Percentiles rank a stretch among this genome's conserved stretches.
These are phyloP conservation scores for Drosophila robusta DNA, from an alignment of 2,888 invertebrate species.

Conservation along the genomic window DNA sequence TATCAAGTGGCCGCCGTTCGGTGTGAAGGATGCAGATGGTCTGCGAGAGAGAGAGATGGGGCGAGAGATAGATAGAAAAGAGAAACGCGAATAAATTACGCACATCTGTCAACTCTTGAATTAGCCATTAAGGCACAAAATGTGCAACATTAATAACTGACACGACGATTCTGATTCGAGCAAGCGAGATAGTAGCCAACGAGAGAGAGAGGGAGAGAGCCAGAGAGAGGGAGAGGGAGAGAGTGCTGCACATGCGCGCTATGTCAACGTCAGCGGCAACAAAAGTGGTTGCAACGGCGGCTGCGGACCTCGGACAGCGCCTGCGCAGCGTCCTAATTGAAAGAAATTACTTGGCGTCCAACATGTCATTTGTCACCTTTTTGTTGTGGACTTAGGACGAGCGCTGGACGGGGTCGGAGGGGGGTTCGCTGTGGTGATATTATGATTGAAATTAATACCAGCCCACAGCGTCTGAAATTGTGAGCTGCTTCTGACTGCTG, in stretches of 20 bases:
- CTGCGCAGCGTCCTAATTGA: constrained; percentile 82
- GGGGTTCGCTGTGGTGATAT: constrained; percentile 41
- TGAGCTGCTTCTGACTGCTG: constrained; percentile 9
- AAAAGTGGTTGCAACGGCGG: constrained; percentile 66
- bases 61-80: constrained; percentile 18
- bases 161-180: constrained; percentile 84
- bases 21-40: constrained; percentile 55
- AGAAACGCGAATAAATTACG: constrained; percentile 83
- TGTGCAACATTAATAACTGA: constrained; percentile 85
- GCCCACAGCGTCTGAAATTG: constrained; percentile 28
- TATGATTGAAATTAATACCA: constrained; percentile 77
- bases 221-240: constrained; percentile 10
- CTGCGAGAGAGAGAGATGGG: constrained; percentile 5
- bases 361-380: constrained; percentile 81
- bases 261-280: constrained; percentile 83
- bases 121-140: constrained; percentile 85
- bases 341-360: constrained; percentile 84
- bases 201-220: constrained; percentile 6
- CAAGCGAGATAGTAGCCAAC: constrained; percentile 14
- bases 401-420: background rate
- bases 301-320: constrained; percentile 55
- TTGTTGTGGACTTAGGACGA: constrained; percentile 64
- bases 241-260: constrained; percentile 72
- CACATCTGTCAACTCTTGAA: constrained; percentile 85
- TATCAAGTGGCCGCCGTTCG: constrained; percentile 56